These are phyloP conservation scores for Metellina segmentata DNA, from an alignment of 2,888 invertebrate genomes.

Conservation along the genomic window DNA sequence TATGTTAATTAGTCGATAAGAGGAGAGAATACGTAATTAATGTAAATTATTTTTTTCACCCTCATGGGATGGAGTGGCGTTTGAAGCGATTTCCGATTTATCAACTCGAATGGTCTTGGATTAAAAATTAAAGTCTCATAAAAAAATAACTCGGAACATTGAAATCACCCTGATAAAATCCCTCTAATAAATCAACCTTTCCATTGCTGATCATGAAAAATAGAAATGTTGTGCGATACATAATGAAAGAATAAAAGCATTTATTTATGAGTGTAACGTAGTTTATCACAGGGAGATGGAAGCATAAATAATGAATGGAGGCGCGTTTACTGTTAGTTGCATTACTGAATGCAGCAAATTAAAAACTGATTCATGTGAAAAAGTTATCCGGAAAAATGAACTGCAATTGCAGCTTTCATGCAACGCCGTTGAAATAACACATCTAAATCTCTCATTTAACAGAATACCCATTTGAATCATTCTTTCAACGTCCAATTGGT, in stretches of 20 bases:
- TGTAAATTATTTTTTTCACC: constrained; percentile 25
- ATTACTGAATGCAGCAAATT: background rate
- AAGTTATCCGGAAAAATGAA: background rate
- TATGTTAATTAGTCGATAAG: constrained; percentile 57
- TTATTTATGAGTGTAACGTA: background rate
- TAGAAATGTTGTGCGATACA: background rate
- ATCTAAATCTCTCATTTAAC: too few species aligned
- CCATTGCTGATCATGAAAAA: background rate
- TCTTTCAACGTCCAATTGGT: too few species aligned
- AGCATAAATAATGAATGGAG: background rate
- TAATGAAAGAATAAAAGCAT: background rate
- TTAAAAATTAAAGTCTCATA: constrained; percentile 9
- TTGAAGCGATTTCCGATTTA: constrained; percentile 5
- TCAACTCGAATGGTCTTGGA: constrained; percentile 17
- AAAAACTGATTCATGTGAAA: background rate
- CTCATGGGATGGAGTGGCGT: background rate
- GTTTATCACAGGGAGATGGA: background rate
- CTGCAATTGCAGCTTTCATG: background rate
- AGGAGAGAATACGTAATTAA: constrained; percentile 56
- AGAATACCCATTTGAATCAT: too few species aligned
- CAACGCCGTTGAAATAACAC: too few species aligned
- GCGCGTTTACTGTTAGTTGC: background rate
- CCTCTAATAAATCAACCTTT: background rate
- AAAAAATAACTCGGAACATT: background rate
- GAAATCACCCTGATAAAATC: background rate